Evolutionary conservation across 2,888 invertebrate genomes (phyloP).

Genomic region (Idaea biselata): DNA sequence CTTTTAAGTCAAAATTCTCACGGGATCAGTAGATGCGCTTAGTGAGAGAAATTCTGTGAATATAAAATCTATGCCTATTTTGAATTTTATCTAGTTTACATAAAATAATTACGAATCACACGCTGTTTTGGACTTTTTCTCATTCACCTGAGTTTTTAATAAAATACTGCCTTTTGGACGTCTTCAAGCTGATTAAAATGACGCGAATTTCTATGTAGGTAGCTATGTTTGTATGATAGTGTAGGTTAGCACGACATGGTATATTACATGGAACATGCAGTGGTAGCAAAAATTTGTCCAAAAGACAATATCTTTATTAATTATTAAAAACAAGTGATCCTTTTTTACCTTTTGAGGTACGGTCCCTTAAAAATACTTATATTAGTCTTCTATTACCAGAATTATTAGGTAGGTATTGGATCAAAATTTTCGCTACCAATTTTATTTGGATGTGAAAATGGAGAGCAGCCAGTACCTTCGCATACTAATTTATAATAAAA

Average conservation of each 20-base stretch:
- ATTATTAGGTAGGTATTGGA: conserved; percentile 28
- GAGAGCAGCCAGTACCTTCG: conserved; percentile 10
- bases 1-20: too few relatives aligned
- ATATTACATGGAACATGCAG: conserved; percentile 43
- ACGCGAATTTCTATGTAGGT: conserved; percentile 19
- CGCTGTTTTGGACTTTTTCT: conserved; percentile 7
- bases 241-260: conserved; percentile 20
- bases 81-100: too few relatives aligned
- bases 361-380: too few relatives aligned
- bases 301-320: conserved; percentile 63
- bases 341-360: too few relatives aligned
- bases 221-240: conserved; percentile 22
- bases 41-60: too few relatives aligned
- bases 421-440: conserved; percentile 69
- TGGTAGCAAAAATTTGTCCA: conserved; percentile 75
- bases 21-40: too few relatives aligned
- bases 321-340: conserved; percentile 15
- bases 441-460: conserved; percentile 37
- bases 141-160: conserved; percentile 27
- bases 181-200: conserved; percentile 16
- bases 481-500: background rate
- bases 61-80: too few relatives aligned
- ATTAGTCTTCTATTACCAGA: too few relatives aligned
- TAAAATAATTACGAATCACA: too few relatives aligned
- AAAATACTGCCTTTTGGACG: conserved; percentile 72